Percentiles rank a stretch among this genome's conserved stretches.
Evolutionary conservation across 2,888 invertebrate genomes (phyloP).

Genomic region (Calliphora vomitoria): DNA sequence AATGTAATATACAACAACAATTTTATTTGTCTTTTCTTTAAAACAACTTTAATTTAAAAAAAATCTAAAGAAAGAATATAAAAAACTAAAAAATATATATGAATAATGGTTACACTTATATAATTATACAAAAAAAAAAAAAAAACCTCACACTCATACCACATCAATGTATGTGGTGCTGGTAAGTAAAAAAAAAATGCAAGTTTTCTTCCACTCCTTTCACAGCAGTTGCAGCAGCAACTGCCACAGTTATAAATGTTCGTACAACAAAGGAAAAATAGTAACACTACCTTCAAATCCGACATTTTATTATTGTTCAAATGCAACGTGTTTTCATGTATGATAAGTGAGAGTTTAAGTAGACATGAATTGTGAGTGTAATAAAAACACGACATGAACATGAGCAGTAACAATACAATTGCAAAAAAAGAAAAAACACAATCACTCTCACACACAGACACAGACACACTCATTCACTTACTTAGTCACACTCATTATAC

Average conservation of each 20-base stretch:
- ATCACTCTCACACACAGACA: conserved; percentile 21
- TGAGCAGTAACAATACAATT: conserved; percentile 31
- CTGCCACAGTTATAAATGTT: not conserved
- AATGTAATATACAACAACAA: too few relatives aligned
- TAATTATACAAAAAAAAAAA: not conserved
- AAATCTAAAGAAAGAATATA: too few relatives aligned
- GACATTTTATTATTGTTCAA: conserved; percentile 42
- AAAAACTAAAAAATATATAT: too few relatives aligned
- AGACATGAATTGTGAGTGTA: conserved; percentile 56
- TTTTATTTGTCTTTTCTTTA: too few relatives aligned
- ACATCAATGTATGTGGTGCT: too few relatives aligned
- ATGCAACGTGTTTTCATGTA: conserved; percentile 46
- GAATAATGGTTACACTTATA: not conserved
- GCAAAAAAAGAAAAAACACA: not conserved
- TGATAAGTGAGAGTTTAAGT: conserved; percentile 66
- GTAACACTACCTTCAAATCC: conserved; percentile 30
- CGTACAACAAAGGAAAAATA: not conserved
- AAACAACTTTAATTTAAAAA: too few relatives aligned
- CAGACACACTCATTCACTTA: conserved; percentile 19
- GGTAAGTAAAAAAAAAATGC: not conserved
- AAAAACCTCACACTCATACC: too few relatives aligned
- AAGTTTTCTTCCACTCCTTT: not conserved
- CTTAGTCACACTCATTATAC: conserved; percentile 35
- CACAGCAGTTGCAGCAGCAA: not conserved
- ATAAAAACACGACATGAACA: conserved; percentile 60